Percentiles rank a stretch among this genome's conserved stretches.
Evolutionary conservation across 2,113 vertebrate species (phyloP).

Genomic region (Halichoerus grypus): DNA sequence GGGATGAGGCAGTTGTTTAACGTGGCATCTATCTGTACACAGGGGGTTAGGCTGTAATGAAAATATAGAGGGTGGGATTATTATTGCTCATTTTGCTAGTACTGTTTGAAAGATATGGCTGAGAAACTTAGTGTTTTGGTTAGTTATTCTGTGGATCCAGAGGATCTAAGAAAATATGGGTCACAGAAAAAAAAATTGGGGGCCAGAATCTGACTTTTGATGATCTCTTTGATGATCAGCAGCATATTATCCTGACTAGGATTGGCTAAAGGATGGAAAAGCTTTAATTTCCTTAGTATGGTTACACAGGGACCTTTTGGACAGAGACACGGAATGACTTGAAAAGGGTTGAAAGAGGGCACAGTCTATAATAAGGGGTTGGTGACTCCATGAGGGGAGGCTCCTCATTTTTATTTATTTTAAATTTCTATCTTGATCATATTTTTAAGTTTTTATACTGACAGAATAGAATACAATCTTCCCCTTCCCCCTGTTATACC

Average conservation of each 20-base stretch:
- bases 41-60: accelerated
- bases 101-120: not conserved
- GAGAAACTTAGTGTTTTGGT: not conserved
- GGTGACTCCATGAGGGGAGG: not conserved
- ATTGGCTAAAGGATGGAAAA: not conserved
- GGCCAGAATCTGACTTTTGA: not conserved
- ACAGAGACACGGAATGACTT: not conserved
- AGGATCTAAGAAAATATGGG: not conserved
- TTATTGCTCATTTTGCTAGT: not conserved
- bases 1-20: not conserved
- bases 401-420: constrained; percentile 21
- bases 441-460: not conserved
- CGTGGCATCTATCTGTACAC: accelerated
- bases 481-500: not conserved
- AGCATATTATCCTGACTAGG: not conserved
- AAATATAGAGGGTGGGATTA: not conserved
- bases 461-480: not conserved
- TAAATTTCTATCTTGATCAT: not conserved
- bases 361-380: not conserved
- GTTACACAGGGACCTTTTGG: not conserved
- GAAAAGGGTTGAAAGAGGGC: not conserved
- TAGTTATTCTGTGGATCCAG: constrained; percentile 9
- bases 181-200: not conserved
- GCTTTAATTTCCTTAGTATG: not conserved
- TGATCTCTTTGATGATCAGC: not conserved